A percentile compares a stretch with the other conserved stretches of the same genome.
Evolutionary conservation across 2,888 invertebrate genomes (phyloP).

Genomic region (Synanthedon vespiformis): DNA sequence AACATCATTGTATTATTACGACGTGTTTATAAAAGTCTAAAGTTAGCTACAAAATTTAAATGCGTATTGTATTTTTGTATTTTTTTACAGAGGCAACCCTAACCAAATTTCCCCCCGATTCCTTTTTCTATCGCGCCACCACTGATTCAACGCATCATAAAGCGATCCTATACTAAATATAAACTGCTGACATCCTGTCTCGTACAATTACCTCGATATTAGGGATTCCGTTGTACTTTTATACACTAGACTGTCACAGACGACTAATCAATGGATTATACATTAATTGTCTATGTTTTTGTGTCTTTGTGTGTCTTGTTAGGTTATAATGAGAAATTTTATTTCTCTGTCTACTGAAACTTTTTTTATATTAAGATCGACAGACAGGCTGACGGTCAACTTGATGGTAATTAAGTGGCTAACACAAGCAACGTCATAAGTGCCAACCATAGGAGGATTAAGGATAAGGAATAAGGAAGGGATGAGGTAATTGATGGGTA

Average conservation of each 20-base stretch:
- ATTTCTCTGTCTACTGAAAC: too few species aligned
- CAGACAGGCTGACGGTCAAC: too few species aligned
- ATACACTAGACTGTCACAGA: neutral
- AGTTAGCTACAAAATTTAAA: too few species aligned
- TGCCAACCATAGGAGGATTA: too few species aligned
- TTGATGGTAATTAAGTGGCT: too few species aligned
- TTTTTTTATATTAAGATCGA: too few species aligned
- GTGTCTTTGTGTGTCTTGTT: neutral
- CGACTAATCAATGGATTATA: constrained; percentile 4
- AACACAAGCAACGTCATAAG: too few species aligned
- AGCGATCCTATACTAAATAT: constrained; percentile 21
- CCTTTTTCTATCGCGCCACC: constrained; percentile 9
- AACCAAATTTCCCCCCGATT: constrained; percentile 6
- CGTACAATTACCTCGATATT: constrained; percentile 9
- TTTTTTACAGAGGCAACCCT: neutral
- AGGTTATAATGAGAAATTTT: too few species aligned
- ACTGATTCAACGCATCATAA: constrained; percentile 14
- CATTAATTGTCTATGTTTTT: neutral
- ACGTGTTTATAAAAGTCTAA: too few species aligned
- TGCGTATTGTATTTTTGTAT: neutral
- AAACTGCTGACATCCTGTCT: constrained; percentile 24
- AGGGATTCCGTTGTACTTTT: neutral
- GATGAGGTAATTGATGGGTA: too few species aligned
- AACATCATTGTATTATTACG: too few species aligned
- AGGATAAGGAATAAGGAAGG: too few species aligned